These are phyloP conservation scores for Agrochola lychnidis DNA, from an alignment of 2,888 invertebrate species.

Conservation along the genomic window DNA sequence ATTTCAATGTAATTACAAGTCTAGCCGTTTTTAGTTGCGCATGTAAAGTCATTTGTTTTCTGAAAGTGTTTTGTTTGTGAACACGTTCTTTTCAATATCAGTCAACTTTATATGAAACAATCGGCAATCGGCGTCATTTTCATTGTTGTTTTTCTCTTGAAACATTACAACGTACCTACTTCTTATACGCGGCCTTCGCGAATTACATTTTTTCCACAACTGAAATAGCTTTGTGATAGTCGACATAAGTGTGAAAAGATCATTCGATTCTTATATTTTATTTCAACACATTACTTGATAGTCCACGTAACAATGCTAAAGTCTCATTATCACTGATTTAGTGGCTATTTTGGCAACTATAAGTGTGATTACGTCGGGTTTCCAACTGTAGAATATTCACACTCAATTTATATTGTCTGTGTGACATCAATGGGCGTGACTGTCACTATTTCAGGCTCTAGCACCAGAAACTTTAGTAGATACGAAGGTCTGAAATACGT, in stretches of 20 bases:
- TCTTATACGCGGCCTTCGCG: slow-evolving; percentile 21
- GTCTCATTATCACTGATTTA: slow-evolving; percentile 61
- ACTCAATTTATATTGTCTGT: slow-evolving; percentile 67
- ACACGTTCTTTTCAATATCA: slow-evolving; percentile 12
- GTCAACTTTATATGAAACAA: slow-evolving; percentile 33
- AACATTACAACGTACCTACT: background rate
- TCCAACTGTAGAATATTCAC: slow-evolving; percentile 57
- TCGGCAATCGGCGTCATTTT: slow-evolving; percentile 1
- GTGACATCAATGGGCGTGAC: slow-evolving; percentile 63
- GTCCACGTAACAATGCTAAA: slow-evolving; percentile 45
- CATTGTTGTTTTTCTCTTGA: background rate
- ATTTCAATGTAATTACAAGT: background rate
- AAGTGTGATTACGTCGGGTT: slow-evolving; percentile 60
- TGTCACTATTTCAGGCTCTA: slow-evolving; percentile 58
- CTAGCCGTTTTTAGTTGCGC: background rate
- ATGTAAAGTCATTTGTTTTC: slow-evolving; percentile 5
- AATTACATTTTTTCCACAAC: slow-evolving; percentile 44
- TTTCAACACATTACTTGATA: slow-evolving; percentile 48
- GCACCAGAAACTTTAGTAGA: slow-evolving; percentile 41
- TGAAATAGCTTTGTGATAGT: slow-evolving; percentile 53
- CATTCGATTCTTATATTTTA: slow-evolving; percentile 49
- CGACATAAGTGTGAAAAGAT: slow-evolving; percentile 42
- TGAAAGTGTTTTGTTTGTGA: slow-evolving; percentile 14
- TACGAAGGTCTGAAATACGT: slow-evolving; percentile 39
- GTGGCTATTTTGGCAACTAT: slow-evolving; percentile 70